Conservation (phyloP, 2,797 vertebrate genomes). For the Oreochromis mossambicus region DNA sequence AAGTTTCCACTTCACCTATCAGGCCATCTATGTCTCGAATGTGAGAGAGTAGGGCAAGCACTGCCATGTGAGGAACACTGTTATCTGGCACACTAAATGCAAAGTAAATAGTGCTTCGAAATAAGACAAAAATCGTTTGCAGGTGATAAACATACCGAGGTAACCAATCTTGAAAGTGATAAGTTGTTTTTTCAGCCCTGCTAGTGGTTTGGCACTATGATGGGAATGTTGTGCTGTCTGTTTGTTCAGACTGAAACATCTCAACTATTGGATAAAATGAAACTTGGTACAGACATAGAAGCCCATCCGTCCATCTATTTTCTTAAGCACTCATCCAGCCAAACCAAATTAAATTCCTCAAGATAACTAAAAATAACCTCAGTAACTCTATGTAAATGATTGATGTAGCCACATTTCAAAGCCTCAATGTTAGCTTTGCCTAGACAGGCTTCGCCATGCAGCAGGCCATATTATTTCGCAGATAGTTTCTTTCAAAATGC, state of each 20-base stretch:
- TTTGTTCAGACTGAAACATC: neutral
- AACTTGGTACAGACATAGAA: neutral
- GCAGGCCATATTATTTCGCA: neutral
- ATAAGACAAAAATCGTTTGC: constrained; percentile 63
- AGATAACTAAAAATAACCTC: neutral
- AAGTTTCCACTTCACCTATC: constrained; percentile 74
- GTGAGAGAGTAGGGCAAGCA: constrained; percentile 62
- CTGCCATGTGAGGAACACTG: constrained; percentile 68
- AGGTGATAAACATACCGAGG: constrained; percentile 56
- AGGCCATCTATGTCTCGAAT: constrained; percentile 70
- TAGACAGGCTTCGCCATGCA: neutral
- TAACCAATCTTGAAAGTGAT: constrained; percentile 5
- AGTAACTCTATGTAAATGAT: neutral
- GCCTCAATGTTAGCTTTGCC: neutral
- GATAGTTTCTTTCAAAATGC: neutral
- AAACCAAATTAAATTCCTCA: neutral
- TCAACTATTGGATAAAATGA: neutral
- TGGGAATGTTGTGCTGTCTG: neutral
- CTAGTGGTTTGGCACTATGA: neutral
- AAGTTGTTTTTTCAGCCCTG: constrained; percentile 21
- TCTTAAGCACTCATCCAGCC: neutral
- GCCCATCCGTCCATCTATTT: neutral
- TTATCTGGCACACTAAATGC: constrained; percentile 61
- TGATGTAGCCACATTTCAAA: neutral
- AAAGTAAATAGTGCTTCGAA: constrained; percentile 58